These are phyloP conservation scores for Tridacna gigas DNA, from an alignment of 2,888 invertebrate genomes.

Conservation along the genomic window DNA sequence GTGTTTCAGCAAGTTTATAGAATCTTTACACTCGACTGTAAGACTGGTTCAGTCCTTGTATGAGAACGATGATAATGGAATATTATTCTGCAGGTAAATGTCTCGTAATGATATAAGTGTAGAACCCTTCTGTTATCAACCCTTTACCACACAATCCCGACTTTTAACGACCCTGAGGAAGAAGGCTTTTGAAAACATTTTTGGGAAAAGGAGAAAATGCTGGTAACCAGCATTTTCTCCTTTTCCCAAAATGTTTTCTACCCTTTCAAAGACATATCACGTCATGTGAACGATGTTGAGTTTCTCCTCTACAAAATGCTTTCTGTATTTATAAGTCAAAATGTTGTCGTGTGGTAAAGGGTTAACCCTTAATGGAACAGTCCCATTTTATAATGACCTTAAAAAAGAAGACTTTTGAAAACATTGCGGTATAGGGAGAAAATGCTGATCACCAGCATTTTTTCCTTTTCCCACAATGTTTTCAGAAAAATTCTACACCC, in stretches of 20 bases:
- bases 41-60: constrained; percentile 14
- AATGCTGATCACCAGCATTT: neutral
- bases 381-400: neutral
- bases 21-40: constrained; percentile 4
- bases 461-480: neutral
- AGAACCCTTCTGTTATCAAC: no score
- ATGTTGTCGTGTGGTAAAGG: no score
- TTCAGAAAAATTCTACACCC: no score
- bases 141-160: neutral
- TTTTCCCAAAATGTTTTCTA: no score
- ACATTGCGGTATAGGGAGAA: neutral
- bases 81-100: constrained; percentile 28
- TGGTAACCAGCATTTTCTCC: neutral
- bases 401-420: neutral
- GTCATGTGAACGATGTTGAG: no score
- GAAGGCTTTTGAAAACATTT: neutral
- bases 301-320: no score
- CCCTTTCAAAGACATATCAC: no score
- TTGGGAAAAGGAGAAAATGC: neutral
- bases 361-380: neutral
- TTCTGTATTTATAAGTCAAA: no score
- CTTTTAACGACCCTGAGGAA: neutral
- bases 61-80: constrained; percentile 16
- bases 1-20: constrained; percentile 1
- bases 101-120: neutral